Conservation (phyloP, 1,140 invertebrate species). For the Anoplolepis gracilipes region DNA sequence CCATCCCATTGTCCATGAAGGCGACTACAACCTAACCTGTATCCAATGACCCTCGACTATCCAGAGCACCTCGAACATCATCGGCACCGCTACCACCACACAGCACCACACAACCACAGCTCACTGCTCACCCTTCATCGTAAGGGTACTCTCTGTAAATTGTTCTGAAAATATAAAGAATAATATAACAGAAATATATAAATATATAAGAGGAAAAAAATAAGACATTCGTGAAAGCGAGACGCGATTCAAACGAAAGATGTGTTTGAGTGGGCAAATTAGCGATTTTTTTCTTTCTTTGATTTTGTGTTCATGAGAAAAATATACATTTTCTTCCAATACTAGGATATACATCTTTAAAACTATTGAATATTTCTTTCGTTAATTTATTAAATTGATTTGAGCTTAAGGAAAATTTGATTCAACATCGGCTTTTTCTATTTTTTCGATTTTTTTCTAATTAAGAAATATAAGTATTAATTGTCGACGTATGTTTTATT, state of each 20-base stretch:
- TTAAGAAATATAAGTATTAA: neutral
- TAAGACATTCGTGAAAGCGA: neutral
- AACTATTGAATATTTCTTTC: neutral
- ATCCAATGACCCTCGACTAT: conserved; percentile 81
- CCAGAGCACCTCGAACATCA: conserved; percentile 84
- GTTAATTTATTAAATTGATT: neutral
- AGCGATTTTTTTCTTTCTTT: neutral
- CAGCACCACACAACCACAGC: conserved; percentile 85
- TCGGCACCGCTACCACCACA: conserved; percentile 82
- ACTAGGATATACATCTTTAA: too few species aligned
- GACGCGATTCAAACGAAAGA: neutral
- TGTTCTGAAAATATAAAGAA: conserved; percentile 20
- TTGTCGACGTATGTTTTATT: neutral
- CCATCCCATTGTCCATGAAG: conserved; percentile 83
- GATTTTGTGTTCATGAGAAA: neutral
- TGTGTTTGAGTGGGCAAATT: neutral
- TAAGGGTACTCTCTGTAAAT: conserved; percentile 81
- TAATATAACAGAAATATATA: neutral
- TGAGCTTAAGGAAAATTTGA: neutral
- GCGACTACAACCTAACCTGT: conserved; percentile 82
- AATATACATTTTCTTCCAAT: too few species aligned
- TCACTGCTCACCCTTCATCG: conserved; percentile 84
- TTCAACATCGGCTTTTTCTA: neutral
- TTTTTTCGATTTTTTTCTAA: neutral
- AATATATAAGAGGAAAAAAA: neutral